Percentiles rank a stretch among this genome's conserved stretches.
Evolutionary conservation across 2,888 invertebrate species (phyloP).

Genomic region (Rotaria magnacalcarata): DNA sequence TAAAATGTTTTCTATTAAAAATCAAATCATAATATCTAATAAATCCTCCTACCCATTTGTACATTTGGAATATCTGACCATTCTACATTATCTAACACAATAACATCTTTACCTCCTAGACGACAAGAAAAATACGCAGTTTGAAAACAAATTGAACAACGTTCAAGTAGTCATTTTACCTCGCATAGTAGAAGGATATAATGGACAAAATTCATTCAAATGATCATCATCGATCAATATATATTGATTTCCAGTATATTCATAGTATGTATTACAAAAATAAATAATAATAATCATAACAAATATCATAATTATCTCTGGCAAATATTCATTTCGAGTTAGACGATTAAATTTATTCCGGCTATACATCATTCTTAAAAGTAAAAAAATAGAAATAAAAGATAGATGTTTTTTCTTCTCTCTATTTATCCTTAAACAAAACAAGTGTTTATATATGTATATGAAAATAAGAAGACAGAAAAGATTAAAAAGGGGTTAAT

Average conservation of each 20-base stretch:
- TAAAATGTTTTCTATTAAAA: neutral
- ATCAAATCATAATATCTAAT: neutral
- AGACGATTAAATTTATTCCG: neutral
- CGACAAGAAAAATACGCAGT: too few species aligned
- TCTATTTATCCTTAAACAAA: too few species aligned
- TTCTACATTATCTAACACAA: neutral
- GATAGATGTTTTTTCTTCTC: too few species aligned
- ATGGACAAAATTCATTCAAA: neutral
- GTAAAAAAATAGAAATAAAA: neutral
- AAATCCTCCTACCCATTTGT: neutral
- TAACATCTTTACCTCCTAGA: neutral
- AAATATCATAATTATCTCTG: neutral
- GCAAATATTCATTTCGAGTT: conserved; percentile 14
- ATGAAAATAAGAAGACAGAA: too few species aligned
- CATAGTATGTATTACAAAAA: conserved; percentile 7
- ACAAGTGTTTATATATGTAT: too few species aligned
- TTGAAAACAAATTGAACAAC: neutral
- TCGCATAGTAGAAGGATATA: neutral
- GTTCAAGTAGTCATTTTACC: neutral
- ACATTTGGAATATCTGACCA: conserved; percentile 8
- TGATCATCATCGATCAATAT: neutral
- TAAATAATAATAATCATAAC: neutral
- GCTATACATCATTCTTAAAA: neutral
- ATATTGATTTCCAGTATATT: conserved; percentile 15
- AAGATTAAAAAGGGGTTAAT: too few species aligned